Evolutionary conservation across 2,888 invertebrate species (phyloP), one percentile per base, ranked within the genome.

Genomic region (Macrostomum cliftonense): DNA sequence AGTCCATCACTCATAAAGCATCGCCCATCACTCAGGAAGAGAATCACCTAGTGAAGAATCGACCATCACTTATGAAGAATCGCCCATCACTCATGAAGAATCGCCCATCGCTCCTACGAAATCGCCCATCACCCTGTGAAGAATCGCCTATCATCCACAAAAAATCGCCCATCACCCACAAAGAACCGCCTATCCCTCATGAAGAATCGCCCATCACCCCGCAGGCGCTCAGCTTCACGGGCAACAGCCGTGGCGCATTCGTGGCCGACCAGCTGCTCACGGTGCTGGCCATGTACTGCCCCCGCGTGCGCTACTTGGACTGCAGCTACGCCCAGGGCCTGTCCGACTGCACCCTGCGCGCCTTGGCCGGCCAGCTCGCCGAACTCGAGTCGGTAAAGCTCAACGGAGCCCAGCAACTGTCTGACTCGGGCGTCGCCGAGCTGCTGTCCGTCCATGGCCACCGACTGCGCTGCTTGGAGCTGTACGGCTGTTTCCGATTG

Each of bases 211-310:
- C n/a, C n/a, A n/a, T n/a, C n/a, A n/a, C n/a, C n/a, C n/a, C 42
- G 4, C 21, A 42, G n/a, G 45, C 11, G 36, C 19, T 47, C 17
- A 21, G 46, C 17, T 47, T 47, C 28, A 42, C 45, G 2, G 17
- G 20, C n/a, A 45, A 44, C 28, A 47, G 47, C 21, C 39, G 42
- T 14, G 47, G 47, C 19, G 47, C 47, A 28, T 47, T 47, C 19
- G 47, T 36, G 12, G 47, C 43, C 1, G 47, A 47, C 47, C 47
- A 47, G 19, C 42, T 46, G 39, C 28, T 47, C n/a, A 16, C 45
- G 12, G 36, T 47, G 20, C 45, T 44, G 16, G 47, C 47, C 12
- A 42, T 36, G 13, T 47, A 40, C 47, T 47, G 47, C 19, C 47
- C 39, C 17, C 42, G 45, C 16, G 42, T 47, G 4, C 36, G 36